Evolutionary conservation across 37 sponge, comb jelly and placozoan species (phyloP), one percentile per base, ranked within the genome.

Genomic region (Aplysina aerophoba): DNA sequence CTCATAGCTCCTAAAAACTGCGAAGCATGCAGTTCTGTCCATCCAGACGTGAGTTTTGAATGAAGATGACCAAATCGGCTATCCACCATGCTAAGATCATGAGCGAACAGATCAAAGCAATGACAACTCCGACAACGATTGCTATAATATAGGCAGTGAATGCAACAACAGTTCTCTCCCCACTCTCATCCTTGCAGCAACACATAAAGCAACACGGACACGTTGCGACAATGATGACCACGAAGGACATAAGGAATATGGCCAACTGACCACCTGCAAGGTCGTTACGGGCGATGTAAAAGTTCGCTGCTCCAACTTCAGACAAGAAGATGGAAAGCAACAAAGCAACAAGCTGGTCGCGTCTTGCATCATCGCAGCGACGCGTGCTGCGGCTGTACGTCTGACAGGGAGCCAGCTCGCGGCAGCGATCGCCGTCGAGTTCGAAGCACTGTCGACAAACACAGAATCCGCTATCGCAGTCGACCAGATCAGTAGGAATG

Each of bases 221-320:
- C 1, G 34, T 30, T 15, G 40, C 64, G n/a, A 63, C 31, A 54
- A 72, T 81, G 28, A 65, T 36, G 25, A 65, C 30, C 35, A 89
- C 8, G 57, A 84, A 81, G 38, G 84, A 21, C 22, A 75, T 63
- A 15, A 88, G 72, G 44, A 73, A 81, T 16, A 81, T 41, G 44
- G 41, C 81, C 2, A 89, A 44, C 65, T 87, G 82, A 1, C 67
- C 90, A 25, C 53, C 88, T 59, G 85, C 95, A 53, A 94, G 74
- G 34, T 82, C 88, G 35, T 84, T 68, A 17, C 78, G 84, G n/a
- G 87, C 95, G 50, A 94, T 94, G 44, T 94, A 94, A 60, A 94
- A 94, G 74, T 94, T 94, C 39, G 95, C 95, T 56, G 92, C 95
- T 58, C 95, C 95, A 1, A 90, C 80, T 41, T 78, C 79, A 24